Percentiles rank a stretch among this genome's conserved stretches.
phyloP scores from a whole-genome alignment of 2,888 invertebrate genomes.

The Tridacna gigas region DNA sequence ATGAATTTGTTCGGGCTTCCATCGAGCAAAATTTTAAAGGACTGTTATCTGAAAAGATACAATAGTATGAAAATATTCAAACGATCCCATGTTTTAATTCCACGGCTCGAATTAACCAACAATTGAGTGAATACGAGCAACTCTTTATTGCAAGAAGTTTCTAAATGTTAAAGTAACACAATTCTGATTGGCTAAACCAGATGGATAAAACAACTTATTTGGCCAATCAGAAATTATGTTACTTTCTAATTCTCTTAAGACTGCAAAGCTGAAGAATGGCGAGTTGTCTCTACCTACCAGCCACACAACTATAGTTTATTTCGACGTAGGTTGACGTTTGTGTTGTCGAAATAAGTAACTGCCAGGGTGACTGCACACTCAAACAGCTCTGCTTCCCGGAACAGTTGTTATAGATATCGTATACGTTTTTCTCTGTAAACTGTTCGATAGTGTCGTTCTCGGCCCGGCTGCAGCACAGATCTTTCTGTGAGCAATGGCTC shows the following conservation, averaged over 20 bases:
- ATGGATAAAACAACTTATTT: no score
- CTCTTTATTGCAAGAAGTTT: no score
- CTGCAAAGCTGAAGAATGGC: background rate
- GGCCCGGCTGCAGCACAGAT: background rate
- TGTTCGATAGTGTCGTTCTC: background rate
- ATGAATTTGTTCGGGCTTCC: background rate
- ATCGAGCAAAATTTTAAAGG: conserved; percentile 1
- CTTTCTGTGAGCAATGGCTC: conserved; percentile 11
- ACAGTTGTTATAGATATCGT: conserved; percentile 28
- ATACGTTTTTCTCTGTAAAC: conserved; percentile 6
- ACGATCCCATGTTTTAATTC: background rate
- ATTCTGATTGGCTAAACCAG: no score
- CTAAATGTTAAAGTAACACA: no score
- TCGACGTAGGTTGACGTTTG: conserved; percentile 19
- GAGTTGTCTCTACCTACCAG: conserved; percentile 11
- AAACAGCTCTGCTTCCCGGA: background rate
- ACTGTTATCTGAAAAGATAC: background rate
- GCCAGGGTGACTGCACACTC: conserved; percentile 32
- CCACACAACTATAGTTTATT: conserved; percentile 20
- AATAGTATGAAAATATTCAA: background rate
- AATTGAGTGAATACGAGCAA: no score
- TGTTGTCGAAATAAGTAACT: background rate
- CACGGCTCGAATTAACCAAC: no score
- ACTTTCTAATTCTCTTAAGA: background rate
- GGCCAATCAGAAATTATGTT: no score